Base-by-base conservation (phyloP, 1,140 invertebrate species). In the Apis dorsata region DNA sequence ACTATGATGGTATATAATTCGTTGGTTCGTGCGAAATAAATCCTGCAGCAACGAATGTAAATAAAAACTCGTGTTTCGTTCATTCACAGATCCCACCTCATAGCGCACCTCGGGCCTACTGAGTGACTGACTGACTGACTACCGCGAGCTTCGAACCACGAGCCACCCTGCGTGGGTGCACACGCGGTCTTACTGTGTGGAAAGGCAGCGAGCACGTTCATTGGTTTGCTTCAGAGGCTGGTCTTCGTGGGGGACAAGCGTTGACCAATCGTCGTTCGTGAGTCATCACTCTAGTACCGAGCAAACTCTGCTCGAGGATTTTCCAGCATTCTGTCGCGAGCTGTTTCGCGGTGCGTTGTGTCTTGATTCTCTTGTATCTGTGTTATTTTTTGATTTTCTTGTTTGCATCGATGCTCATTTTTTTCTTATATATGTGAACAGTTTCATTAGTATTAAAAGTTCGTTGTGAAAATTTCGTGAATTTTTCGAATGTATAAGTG, bases 41-140 rank as follows among this genome's bases (percentile, higher is more conserved):
- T 7, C 57, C 68, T 17, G 59, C 55, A 44, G 17, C 57, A 59
- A 62, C 57, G 55, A 24, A 53, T 53, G 70, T 84, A 79, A 79
- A 79, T 79, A 80, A 68, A 73, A 68, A 69, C 53, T 28, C 51
- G 66, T 55, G 63, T 65, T 21, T 76, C 62, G 24, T 65, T 77
- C 81, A 34, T 55, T 87, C 77, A 78, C 51, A 88, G 82, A 81
- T 90, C 90, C 89, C 88, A 89, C 91, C 86, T 91, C 86, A 87
- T 86, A 80, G 88, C 90, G 90, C 90, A 92, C 91, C 92, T 91
- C 92, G 91, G 92, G 91, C 93, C 92, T 90, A 93, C 92, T 92
- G 92, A 91, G 87, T 88, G 88, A 87, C 87, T 89, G 88, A 90
- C 88, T 86, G 88, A 90, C 83, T 85, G 90, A 88, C 86, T 84